A percentile compares a stretch with the other conserved stretches of the same genome.
Conservation (phyloP, 2,888 invertebrate species). For the Encarsia formosa region DNA sequence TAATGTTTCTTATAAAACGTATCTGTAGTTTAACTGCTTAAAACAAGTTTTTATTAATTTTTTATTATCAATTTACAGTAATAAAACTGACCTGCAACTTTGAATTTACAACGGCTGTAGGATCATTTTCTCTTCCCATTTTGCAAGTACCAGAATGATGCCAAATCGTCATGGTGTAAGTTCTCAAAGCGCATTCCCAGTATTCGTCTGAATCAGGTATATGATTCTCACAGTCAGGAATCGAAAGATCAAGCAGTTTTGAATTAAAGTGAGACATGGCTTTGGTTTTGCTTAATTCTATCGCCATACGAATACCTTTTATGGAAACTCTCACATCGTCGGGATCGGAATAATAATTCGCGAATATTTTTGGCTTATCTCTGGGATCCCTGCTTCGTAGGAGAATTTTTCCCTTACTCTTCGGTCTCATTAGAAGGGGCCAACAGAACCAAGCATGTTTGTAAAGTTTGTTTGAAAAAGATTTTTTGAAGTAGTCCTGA, state of each 20-base stretch:
- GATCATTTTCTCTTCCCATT: slow-evolving; percentile 61
- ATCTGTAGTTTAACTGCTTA: neutral
- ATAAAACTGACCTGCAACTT: slow-evolving; percentile 55
- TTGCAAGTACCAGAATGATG: slow-evolving; percentile 65
- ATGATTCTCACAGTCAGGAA: slow-evolving; percentile 54
- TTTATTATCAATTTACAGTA: no score
- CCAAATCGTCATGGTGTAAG: slow-evolving; percentile 58
- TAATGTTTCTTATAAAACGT: no score
- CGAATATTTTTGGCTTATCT: slow-evolving; percentile 61
- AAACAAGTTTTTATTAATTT: neutral
- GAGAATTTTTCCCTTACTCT: slow-evolving; percentile 61
- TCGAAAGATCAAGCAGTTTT: slow-evolving; percentile 52
- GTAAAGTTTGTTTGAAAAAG: slow-evolving; percentile 57
- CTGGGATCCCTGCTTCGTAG: slow-evolving; percentile 61
- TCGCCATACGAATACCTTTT: slow-evolving; percentile 56
- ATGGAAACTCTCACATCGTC: slow-evolving; percentile 58
- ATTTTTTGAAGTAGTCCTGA: slow-evolving; percentile 56
- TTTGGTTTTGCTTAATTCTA: slow-evolving; percentile 55
- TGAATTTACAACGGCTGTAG: slow-evolving; percentile 61
- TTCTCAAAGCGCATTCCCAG: slow-evolving; percentile 62
- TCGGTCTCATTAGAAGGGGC: slow-evolving; percentile 60
- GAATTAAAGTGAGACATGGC: slow-evolving; percentile 59
- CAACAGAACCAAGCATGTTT: slow-evolving; percentile 39
- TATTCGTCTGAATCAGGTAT: slow-evolving; percentile 55
- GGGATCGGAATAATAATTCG: slow-evolving; percentile 64